phyloP scores from a whole-genome alignment of 2,113 vertebrate species.

The Calidris pugnax region DNA sequence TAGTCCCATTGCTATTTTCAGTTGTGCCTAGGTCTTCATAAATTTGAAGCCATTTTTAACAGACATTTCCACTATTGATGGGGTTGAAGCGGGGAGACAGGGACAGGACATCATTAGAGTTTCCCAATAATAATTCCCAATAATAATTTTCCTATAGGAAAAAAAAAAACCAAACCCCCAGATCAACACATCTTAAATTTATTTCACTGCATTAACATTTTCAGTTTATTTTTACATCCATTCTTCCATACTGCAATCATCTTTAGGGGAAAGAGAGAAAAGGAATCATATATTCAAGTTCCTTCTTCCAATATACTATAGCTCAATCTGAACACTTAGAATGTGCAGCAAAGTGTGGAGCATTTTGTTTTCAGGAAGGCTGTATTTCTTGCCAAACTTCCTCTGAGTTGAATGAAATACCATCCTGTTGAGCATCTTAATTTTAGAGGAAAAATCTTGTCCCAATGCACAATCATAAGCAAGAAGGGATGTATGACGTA shows the following conservation, averaged over 20 bases:
- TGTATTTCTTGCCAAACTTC: neutral
- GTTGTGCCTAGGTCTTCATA: neutral
- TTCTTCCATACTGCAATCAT: neutral
- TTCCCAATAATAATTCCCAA: neutral
- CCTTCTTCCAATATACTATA: neutral
- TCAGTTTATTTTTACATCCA: neutral
- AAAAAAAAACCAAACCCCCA: too few species aligned
- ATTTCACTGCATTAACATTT: neutral
- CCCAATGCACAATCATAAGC: neutral
- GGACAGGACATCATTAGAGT: neutral
- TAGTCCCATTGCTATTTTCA: neutral
- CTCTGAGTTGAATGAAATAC: neutral
- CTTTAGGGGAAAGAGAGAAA: neutral
- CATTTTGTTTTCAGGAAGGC: neutral
- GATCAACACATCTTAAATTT: neutral
- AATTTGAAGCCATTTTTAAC: neutral
- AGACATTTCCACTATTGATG: neutral
- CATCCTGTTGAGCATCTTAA: neutral
- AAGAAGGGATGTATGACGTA: neutral
- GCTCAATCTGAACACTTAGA: neutral
- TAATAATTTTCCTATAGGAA: too few species aligned
- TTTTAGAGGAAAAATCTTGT: neutral
- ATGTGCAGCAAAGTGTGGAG: neutral
- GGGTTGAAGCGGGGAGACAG: accelerated
- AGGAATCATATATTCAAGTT: neutral